Conservation (phyloP, 1,140 invertebrate genomes). For the Thaumetopoea pityocampa region DNA sequence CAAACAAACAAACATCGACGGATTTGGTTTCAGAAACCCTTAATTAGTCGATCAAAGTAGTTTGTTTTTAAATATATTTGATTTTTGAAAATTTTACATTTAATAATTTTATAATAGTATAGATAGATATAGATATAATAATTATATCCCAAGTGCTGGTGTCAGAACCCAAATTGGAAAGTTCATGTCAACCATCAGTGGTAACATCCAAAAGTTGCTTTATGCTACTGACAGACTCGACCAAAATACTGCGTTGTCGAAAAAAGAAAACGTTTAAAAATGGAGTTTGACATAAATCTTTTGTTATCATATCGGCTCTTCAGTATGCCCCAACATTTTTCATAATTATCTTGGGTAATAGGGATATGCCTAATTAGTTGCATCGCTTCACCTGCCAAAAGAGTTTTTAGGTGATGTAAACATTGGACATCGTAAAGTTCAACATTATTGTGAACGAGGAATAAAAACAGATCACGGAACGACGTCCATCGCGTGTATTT, state of each 20-base stretch:
- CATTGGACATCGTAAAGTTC: conserved; percentile 19
- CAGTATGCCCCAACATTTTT: conserved; percentile 19
- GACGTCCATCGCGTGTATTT: conserved; percentile 15
- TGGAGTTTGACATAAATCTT: conserved; percentile 8
- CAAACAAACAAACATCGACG: too few species aligned
- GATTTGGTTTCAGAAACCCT: too few species aligned
- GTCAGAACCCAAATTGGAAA: conserved; percentile 20
- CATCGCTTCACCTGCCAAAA: conserved; percentile 21
- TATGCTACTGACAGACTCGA: conserved; percentile 18
- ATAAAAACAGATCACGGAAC: conserved; percentile 19
- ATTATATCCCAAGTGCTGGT: conserved; percentile 19
- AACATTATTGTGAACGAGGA: conserved; percentile 18
- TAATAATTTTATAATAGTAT: too few species aligned
- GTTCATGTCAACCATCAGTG: conserved; percentile 21
- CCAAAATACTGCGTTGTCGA: conserved; percentile 14
- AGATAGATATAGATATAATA: too few species aligned
- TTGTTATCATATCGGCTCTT: conserved; percentile 22
- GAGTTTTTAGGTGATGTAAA: conserved; percentile 19
- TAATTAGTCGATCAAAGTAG: too few species aligned
- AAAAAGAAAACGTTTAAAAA: conserved; percentile 20
- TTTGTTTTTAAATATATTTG: too few species aligned
- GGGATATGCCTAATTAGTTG: conserved; percentile 18
- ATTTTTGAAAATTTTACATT: too few species aligned
- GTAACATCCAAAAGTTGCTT: conserved; percentile 26
- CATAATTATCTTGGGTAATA: conserved; percentile 21